Percentiles rank a stretch among this genome's conserved stretches.
Conservation (phyloP, 2,888 invertebrate genomes). For the Acrobasis repandana region DNA sequence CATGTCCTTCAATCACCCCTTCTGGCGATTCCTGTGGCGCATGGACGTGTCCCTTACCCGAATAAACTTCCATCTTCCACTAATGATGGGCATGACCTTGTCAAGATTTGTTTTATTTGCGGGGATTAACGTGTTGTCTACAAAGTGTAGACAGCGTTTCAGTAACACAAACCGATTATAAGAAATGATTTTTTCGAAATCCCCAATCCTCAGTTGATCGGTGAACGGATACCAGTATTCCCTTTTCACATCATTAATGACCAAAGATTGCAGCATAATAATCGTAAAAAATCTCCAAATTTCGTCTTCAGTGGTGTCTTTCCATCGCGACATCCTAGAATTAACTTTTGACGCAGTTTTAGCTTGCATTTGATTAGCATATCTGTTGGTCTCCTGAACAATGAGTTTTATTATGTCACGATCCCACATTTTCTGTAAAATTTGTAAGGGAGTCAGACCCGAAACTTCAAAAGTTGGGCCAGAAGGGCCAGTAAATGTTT, state of each 20-base stretch:
- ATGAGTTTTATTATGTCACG: constrained; percentile 27
- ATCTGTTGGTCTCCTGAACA: constrained; percentile 29
- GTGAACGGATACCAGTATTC: constrained; percentile 29
- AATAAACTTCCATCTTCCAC: constrained; percentile 33
- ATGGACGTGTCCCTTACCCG: too few species aligned
- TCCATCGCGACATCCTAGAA: constrained; percentile 15
- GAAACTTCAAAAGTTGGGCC: constrained; percentile 27
- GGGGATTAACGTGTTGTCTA: constrained; percentile 26
- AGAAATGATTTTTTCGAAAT: constrained; percentile 24
- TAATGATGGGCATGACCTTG: constrained; percentile 23
- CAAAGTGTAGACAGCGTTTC: constrained; percentile 33
- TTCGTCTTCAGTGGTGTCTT: constrained; percentile 9
- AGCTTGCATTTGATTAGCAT: constrained; percentile 15
- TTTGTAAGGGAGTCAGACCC: constrained; percentile 18
- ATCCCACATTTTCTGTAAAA: constrained; percentile 29
- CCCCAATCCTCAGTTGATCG: constrained; percentile 22
- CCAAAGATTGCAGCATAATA: constrained; percentile 23
- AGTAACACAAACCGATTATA: constrained; percentile 30
- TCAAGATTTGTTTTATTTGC: constrained; percentile 20
- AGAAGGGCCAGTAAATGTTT: constrained; percentile 25
- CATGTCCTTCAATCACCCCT: too few species aligned
- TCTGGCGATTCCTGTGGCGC: not conserved
- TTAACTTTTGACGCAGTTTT: not conserved
- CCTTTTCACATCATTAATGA: constrained; percentile 25
- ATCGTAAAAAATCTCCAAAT: constrained; percentile 20